These are phyloP conservation scores for Xestia ashworthii DNA, from an alignment of 2,888 invertebrate species.

Conservation along the genomic window DNA sequence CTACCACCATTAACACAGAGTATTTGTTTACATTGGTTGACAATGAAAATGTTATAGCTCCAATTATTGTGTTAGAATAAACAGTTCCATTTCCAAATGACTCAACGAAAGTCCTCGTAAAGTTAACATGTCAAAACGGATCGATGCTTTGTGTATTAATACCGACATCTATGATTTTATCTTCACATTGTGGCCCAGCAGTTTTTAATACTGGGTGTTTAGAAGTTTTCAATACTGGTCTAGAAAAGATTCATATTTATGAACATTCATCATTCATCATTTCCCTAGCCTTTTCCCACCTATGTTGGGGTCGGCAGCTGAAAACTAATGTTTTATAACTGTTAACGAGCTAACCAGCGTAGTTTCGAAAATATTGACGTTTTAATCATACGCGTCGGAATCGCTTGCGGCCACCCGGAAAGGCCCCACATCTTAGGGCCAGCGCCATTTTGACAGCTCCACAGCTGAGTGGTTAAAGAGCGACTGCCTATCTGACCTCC, in stretches of 20 bases:
- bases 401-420: too few relatives aligned
- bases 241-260: not conserved
- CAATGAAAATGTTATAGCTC: slow-evolving; percentile 7
- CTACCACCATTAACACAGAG: not conserved
- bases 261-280: not conserved
- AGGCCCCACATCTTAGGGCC: too few relatives aligned
- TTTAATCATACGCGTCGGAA: too few relatives aligned
- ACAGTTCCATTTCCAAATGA: slow-evolving; percentile 20
- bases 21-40: slow-evolving; percentile 13
- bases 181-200: not conserved
- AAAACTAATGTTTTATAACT: too few relatives aligned
- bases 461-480: too few relatives aligned
- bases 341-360: too few relatives aligned
- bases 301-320: too few relatives aligned
- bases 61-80: slow-evolving; percentile 18
- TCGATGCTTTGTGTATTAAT: slow-evolving; percentile 15
- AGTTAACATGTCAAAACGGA: slow-evolving; percentile 3
- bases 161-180: not conserved
- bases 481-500: too few relatives aligned
- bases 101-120: slow-evolving; percentile 7
- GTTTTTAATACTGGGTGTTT: not conserved
- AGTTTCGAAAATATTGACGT: too few relatives aligned
- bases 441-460: too few relatives aligned
- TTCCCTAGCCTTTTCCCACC: too few relatives aligned
- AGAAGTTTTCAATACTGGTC: not conserved